Percentiles rank a stretch among this genome's conserved stretches.
Conservation (phyloP, 92 coral and sea anemone genomes). For the Muricea muricata region DNA sequence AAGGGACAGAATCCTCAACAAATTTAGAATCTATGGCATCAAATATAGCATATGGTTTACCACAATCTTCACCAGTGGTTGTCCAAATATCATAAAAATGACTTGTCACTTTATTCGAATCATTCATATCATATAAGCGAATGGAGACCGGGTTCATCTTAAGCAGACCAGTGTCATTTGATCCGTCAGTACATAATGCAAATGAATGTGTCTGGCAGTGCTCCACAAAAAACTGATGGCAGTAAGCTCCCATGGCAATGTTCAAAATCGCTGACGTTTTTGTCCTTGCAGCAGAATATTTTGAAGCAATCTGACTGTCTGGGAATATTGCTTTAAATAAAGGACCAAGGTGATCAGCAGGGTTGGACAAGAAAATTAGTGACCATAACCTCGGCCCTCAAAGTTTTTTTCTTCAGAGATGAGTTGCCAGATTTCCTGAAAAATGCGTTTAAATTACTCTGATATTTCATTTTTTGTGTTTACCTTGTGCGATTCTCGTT, state of each 20-base stretch:
- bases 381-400: not conserved
- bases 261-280: constrained; percentile 55
- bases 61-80: constrained; percentile 55
- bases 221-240: not conserved
- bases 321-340: constrained; percentile 3
- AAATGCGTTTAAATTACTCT: not conserved
- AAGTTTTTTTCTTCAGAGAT: not conserved
- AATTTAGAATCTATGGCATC: constrained; percentile 50
- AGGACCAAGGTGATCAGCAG: not conserved
- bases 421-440: too few species aligned
- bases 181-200: too few species aligned
- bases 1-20: constrained; percentile 44
- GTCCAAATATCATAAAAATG: constrained; percentile 67
- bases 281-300: constrained; percentile 46
- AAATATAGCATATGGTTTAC: constrained; percentile 49
- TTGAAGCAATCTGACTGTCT: constrained; percentile 48
- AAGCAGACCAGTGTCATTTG: constrained; percentile 57
- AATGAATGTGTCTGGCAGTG: too few species aligned
- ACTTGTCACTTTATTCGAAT: too few species aligned
- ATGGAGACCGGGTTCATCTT: constrained; percentile 60
- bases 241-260: not conserved
- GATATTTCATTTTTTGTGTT: not conserved
- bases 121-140: constrained; percentile 54
- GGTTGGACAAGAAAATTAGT: not conserved
- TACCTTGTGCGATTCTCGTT: not conserved